Conservation (phyloP, 2,888 invertebrate genomes). For the Luperina testacea region DNA sequence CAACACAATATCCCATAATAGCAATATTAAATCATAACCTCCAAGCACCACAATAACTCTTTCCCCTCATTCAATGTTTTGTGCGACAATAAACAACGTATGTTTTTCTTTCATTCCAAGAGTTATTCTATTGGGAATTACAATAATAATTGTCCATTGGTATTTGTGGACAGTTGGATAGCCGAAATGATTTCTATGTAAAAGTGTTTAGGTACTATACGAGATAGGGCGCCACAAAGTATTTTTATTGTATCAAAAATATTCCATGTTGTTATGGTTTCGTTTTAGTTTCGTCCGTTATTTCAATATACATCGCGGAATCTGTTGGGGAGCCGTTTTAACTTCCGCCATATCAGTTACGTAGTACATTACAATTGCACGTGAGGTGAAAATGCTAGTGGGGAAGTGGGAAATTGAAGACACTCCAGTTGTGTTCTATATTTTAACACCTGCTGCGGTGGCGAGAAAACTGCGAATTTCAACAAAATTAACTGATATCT, state of each 20-base stretch:
- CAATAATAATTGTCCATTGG: constrained; percentile 35
- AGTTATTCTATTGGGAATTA: constrained; percentile 30
- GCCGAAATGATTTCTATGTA: constrained; percentile 13
- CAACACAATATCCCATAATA: constrained; percentile 36
- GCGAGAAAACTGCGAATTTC: constrained; percentile 71
- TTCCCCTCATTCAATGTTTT: constrained; percentile 28
- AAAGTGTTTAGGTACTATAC: constrained; percentile 26
- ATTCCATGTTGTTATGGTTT: constrained; percentile 23
- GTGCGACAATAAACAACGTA: constrained; percentile 35
- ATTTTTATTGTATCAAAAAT: constrained; percentile 41
- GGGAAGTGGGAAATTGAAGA: constrained; percentile 77
- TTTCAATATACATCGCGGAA: constrained; percentile 61
- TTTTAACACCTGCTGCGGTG: constrained; percentile 77
- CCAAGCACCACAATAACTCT: constrained; percentile 38
- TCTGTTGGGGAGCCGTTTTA: constrained; percentile 70
- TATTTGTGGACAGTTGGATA: constrained; percentile 20
- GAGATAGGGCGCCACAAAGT: constrained; percentile 23
- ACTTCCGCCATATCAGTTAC: constrained; percentile 75
- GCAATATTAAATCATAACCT: constrained; percentile 42
- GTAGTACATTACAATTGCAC: constrained; percentile 77
- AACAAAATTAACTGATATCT: constrained; percentile 79
- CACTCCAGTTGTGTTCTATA: constrained; percentile 75
- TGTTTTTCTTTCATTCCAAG: constrained; percentile 39
- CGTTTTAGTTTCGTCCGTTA: constrained; percentile 49
- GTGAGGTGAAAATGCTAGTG: constrained; percentile 77